Evolutionary conservation across 2,113 vertebrate genomes (phyloP).

Genomic region (Capra hircus): DNA sequence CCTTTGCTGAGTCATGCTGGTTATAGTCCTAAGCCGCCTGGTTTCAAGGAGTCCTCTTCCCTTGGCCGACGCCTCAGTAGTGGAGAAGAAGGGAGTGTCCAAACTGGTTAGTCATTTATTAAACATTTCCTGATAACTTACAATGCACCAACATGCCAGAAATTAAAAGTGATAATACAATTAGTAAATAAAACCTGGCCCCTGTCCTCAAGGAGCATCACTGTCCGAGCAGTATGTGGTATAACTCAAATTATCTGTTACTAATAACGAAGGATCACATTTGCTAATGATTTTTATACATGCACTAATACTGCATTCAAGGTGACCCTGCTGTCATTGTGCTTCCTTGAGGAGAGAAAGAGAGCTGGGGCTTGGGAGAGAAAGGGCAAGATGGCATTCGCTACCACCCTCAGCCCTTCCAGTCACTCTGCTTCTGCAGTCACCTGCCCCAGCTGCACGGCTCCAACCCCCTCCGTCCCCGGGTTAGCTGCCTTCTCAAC

Average conservation of each 20-base stretch:
- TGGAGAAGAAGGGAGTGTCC: background rate
- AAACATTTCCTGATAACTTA: background rate
- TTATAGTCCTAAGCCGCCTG: background rate
- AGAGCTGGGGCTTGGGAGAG: background rate
- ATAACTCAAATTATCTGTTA: background rate
- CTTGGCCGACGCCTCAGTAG: background rate
- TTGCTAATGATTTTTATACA: background rate
- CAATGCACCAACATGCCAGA: background rate
- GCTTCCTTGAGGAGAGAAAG: background rate
- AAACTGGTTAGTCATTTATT: background rate
- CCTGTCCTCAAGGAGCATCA: background rate
- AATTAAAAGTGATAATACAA: background rate
- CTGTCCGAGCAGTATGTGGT: background rate
- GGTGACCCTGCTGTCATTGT: background rate
- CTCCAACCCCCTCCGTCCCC: background rate
- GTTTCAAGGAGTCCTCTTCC: background rate
- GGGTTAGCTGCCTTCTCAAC: background rate
- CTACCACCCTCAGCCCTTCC: background rate
- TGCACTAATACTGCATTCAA: background rate
- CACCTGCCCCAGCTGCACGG: fast-evolving
- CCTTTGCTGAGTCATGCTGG: background rate
- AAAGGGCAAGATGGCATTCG: background rate
- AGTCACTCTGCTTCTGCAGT: background rate
- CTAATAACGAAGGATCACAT: background rate
- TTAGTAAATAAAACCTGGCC: background rate